Base-by-base conservation (phyloP, 2,113 vertebrate genomes). In the Colossoma macropomum region DNA sequence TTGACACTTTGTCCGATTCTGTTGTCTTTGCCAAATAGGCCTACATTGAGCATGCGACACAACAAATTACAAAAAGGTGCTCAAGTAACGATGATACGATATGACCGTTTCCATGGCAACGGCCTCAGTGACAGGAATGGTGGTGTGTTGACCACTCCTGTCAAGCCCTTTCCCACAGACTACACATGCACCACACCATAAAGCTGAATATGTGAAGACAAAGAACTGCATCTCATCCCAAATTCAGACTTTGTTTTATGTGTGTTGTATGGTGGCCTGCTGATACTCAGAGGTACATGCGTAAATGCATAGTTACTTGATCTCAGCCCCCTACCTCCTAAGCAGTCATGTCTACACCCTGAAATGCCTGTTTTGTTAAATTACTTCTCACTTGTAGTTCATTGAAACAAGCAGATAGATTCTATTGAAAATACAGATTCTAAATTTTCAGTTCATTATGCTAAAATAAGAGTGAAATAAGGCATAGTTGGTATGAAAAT, bases 101-200 rank as follows among this genome's bases (percentile, higher is more conserved):
- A 19, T 83, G 80, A 87, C 80, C 56, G 60, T 87, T 25, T 1
- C 83, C 83, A 50, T 87, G 83, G 83, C 34, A 76, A 87, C 45
- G 2, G 75, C 48, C 56, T 56, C 72, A 66, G 65, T 65, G 48
- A 73, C 77, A 23, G 28, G 72, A 70, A 12, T 72, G 73, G 56
- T 23, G 1, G 56, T 52, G 30, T 32, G 21, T 19, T 52, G 45
- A 25, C 23, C 34, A 12, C 19, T 45, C 48, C 25, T 16, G 19
- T 27, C 34, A 48, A 59, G 32, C 38, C 27, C 19, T 0, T 38
- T 68, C 21, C 23, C 65, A 48, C 23, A 56, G 12, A 5, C 25
- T n/a, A 11, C 16, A 19, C 38, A 78, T 34, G 34, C 56, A 77
- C 0, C 41, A 56, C 15, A 27, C 23, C 25, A 62, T 25, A 13